These are phyloP conservation scores for Mellilla xanthometata DNA, from an alignment of 2,888 invertebrate genomes.

Conservation along the genomic window DNA sequence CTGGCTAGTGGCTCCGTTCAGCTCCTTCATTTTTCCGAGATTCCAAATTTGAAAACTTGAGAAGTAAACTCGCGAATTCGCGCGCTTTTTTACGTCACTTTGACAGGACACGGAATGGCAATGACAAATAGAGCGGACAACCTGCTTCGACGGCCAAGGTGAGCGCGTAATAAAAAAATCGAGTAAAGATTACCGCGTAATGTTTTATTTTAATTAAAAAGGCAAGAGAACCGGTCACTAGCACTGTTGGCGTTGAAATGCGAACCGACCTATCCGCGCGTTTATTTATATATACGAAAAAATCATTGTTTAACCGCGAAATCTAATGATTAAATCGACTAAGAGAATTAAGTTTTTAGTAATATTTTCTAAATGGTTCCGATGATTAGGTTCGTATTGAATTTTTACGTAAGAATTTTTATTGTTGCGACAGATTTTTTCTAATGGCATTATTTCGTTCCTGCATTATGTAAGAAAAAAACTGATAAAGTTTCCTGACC, in stretches of 20 bases:
- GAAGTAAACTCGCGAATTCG: constrained; percentile 44
- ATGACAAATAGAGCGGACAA: constrained; percentile 54
- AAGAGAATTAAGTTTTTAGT: constrained; percentile 9
- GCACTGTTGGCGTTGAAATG: constrained; percentile 38
- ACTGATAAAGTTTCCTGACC: constrained; percentile 9
- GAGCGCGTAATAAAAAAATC: constrained; percentile 42
- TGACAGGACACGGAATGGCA: constrained; percentile 60
- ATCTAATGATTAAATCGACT: constrained; percentile 27
- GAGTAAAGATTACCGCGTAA: constrained; percentile 22
- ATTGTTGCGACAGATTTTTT: constrained; percentile 29
- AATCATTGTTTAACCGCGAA: constrained; percentile 8
- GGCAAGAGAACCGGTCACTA: constrained; percentile 34
- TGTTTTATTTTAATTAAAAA: constrained; percentile 26
- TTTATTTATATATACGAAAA: constrained; percentile 47
- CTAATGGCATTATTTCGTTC: constrained; percentile 2
- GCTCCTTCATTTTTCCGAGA: constrained; percentile 63
- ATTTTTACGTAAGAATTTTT: constrained; percentile 17
- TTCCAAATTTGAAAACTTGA: constrained; percentile 24
- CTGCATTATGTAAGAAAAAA: constrained; percentile 7
- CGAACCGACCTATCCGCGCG: constrained; percentile 13
- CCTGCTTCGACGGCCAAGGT: constrained; percentile 63
- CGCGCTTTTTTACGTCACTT: constrained; percentile 74
- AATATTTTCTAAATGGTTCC: constrained; percentile 7
- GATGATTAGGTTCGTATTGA: constrained; percentile 6
- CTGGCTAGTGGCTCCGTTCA: constrained; percentile 56